Evolutionary conservation across 1,140 invertebrate genomes (phyloP).

Genomic region (Gryon sp.): DNA sequence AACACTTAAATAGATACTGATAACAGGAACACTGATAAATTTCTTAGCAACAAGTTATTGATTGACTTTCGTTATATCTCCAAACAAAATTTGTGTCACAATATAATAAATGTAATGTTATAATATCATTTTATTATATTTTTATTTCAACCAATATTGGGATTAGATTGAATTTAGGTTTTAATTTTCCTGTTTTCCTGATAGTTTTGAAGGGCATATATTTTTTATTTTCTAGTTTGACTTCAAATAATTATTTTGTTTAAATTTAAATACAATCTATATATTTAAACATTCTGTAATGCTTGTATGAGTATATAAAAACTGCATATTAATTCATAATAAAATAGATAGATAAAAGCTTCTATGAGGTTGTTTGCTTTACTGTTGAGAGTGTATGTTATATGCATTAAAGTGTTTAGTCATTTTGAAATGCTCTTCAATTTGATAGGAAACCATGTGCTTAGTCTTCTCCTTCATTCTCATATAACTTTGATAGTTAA

Average conservation of each 20-base stretch:
- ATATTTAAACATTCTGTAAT: too few relatives aligned
- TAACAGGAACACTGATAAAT: constrained; percentile 8
- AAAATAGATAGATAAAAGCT: constrained; percentile 14
- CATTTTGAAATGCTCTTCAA: constrained; percentile 13
- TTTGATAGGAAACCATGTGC: constrained; percentile 12
- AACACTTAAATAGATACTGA: too few relatives aligned
- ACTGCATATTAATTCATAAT: constrained; percentile 3
- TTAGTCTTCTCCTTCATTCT: constrained; percentile 13
- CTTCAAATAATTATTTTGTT: too few relatives aligned
- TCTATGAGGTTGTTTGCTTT: constrained; percentile 17
- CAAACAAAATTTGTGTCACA: too few relatives aligned
- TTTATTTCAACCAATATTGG: too few relatives aligned
- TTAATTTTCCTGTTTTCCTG: too few relatives aligned
- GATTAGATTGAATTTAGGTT: too few relatives aligned
- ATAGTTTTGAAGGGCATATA: too few relatives aligned
- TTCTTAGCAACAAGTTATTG: constrained; percentile 16
- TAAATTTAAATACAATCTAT: too few relatives aligned
- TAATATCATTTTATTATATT: too few relatives aligned
- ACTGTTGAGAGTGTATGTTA: constrained; percentile 22
- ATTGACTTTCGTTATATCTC: neutral
- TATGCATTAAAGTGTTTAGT: constrained; percentile 27
- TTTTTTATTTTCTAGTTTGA: too few relatives aligned
- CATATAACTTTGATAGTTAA: constrained; percentile 68
- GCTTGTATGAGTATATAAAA: neutral
- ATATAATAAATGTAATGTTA: too few relatives aligned